Conservation (phyloP, 2,888 invertebrate genomes). For the Polyommatus iphigenia region DNA sequence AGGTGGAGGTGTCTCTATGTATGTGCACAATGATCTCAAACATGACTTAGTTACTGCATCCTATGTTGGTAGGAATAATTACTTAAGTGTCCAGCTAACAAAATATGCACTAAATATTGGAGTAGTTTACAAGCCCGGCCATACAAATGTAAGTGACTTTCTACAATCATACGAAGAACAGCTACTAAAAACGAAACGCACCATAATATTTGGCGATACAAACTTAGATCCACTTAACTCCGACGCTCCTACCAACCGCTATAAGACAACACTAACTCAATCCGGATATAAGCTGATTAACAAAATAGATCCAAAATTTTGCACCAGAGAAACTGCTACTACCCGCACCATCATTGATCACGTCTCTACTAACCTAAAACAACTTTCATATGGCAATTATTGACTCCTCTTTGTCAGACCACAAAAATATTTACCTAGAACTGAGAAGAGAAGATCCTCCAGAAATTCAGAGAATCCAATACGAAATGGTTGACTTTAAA, state of each 20-base stretch:
- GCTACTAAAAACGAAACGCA: slow-evolving; percentile 33
- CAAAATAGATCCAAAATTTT: slow-evolving; percentile 38
- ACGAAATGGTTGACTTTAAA: slow-evolving; percentile 32
- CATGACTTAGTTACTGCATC: slow-evolving; percentile 39
- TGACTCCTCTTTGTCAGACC: slow-evolving; percentile 42
- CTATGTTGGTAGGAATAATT: slow-evolving; percentile 39
- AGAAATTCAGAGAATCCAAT: slow-evolving; percentile 25
- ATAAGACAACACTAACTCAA: slow-evolving; percentile 34
- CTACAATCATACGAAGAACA: slow-evolving; percentile 33
- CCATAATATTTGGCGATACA: slow-evolving; percentile 35
- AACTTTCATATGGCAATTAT: slow-evolving; percentile 39
- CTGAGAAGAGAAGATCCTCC: slow-evolving; percentile 30
- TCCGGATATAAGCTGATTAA: slow-evolving; percentile 38
- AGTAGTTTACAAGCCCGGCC: slow-evolving; percentile 37
- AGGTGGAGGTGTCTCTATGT: slow-evolving; percentile 44
- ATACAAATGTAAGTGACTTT: slow-evolving; percentile 35
- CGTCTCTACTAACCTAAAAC: slow-evolving; percentile 40
- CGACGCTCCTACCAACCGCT: slow-evolving; percentile 22
- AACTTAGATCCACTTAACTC: slow-evolving; percentile 34
- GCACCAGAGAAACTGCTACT: slow-evolving; percentile 39
- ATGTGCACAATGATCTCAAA: slow-evolving; percentile 39
- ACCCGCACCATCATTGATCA: slow-evolving; percentile 44
- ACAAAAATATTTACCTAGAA: slow-evolving; percentile 42
- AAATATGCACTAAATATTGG: slow-evolving; percentile 39
- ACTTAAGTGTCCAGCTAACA: slow-evolving; percentile 39